Conservation (phyloP, 2,113 vertebrate species). For the Odocoileus hemionus region DNA sequence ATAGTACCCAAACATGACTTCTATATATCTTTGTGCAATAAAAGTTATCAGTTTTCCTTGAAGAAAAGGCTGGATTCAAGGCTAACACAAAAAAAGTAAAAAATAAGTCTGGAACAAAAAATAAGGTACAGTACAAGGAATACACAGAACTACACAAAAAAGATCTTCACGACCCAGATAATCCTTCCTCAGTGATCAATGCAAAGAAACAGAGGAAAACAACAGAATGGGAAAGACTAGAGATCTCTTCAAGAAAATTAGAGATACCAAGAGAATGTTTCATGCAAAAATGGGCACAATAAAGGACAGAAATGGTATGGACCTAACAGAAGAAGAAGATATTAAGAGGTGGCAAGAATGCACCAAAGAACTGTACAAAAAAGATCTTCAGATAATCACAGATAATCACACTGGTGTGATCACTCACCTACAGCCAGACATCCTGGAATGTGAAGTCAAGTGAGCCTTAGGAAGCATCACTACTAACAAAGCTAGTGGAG, state of each 20-base stretch:
- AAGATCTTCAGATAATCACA: neutral
- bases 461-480: neutral
- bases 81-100: neutral
- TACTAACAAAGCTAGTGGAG: neutral
- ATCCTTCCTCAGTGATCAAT: neutral
- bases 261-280: too few relatives aligned
- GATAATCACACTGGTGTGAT: neutral
- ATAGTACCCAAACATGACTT: neutral
- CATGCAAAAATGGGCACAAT: too few relatives aligned
- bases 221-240: too few relatives aligned
- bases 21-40: neutral
- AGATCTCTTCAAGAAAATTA: too few relatives aligned
- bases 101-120: neutral
- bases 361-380: too few relatives aligned
- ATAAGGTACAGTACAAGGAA: neutral
- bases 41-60: neutral
- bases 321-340: too few relatives aligned
- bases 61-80: neutral
- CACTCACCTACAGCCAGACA: neutral
- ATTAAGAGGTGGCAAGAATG: too few relatives aligned
- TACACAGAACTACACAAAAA: neutral
- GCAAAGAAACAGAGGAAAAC: too few relatives aligned
- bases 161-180: neutral
- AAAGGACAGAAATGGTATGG: too few relatives aligned
- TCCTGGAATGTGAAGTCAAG: neutral